phyloP scores from a whole-genome alignment of 2,113 vertebrate species.

The Lethenteron camtschaticum region DNA sequence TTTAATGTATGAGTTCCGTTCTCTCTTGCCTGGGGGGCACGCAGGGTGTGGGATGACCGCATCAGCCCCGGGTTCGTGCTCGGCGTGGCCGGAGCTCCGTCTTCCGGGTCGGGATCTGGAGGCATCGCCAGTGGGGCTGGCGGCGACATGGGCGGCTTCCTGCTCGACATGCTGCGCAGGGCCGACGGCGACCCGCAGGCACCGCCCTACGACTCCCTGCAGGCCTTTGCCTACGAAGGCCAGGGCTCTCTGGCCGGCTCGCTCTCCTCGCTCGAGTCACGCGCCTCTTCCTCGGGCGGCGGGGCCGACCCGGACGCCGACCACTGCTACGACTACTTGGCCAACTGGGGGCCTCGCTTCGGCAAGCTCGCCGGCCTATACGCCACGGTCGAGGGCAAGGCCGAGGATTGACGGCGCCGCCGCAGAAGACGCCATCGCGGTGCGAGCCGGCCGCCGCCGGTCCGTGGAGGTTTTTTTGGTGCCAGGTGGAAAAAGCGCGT shows the following conservation, averaged over 20 bases:
- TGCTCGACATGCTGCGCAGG: conserved; percentile 43
- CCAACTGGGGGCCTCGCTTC: conserved; percentile 29
- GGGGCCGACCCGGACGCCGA: conserved; percentile 21
- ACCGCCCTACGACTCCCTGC: conserved; percentile 51
- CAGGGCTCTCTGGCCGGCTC: conserved; percentile 46
- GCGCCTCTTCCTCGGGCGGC: conserved; percentile 14
- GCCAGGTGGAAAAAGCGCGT: no score
- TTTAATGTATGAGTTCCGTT: no score
- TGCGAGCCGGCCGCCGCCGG: no score
- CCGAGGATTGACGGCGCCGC: background rate
- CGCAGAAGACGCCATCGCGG: no score
- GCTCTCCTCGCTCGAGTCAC: conserved; percentile 53
- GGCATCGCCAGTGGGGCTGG: background rate
- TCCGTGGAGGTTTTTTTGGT: no score
- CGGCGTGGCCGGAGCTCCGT: no score
- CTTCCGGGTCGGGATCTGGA: no score
- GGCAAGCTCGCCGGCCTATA: conserved; percentile 31
- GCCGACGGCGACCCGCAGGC: conserved; percentile 38
- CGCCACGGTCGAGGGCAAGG: background rate
- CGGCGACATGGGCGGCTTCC: conserved; percentile 4
- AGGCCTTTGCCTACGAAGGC: conserved; percentile 53
- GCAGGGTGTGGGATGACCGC: no score
- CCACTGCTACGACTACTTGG: conserved; percentile 22
- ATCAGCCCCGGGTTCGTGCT: no score
- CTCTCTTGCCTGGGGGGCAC: no score